A percentile compares a stretch with the other conserved stretches of the same genome.
These are phyloP conservation scores for Pristiophorus japonicus DNA, from an alignment of 2,113 vertebrate genomes.

Conservation along the genomic window DNA sequence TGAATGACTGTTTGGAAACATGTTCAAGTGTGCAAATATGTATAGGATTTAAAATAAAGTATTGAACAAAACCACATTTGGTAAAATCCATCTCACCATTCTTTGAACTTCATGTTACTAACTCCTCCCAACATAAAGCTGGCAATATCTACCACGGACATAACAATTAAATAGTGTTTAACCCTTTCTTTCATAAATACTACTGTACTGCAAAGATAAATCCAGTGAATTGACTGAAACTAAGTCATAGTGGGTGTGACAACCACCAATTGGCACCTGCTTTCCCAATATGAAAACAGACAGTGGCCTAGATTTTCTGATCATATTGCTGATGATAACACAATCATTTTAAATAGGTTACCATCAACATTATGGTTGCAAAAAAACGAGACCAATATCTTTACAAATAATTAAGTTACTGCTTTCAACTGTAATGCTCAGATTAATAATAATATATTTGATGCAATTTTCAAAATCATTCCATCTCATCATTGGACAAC, in stretches of 20 bases:
- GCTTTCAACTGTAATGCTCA: background rate
- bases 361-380: background rate
- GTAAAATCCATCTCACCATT: background rate
- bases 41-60: background rate
- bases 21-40: background rate
- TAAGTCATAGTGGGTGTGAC: background rate
- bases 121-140: background rate
- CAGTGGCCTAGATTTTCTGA: background rate
- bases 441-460: background rate
- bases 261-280: background rate
- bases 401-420: background rate
- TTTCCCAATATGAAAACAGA: background rate
- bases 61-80: background rate
- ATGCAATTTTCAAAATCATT: background rate
- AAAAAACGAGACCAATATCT: background rate
- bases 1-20: background rate
- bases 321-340: background rate
- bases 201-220: background rate
- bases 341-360: background rate
- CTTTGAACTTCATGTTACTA: background rate
- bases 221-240: background rate
- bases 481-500: background rate
- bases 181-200: background rate
- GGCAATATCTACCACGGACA: background rate
- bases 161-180: background rate